Evolutionary conservation across 2,797 vertebrate species (phyloP).

Genomic region (Hemibagrus guttatus): DNA sequence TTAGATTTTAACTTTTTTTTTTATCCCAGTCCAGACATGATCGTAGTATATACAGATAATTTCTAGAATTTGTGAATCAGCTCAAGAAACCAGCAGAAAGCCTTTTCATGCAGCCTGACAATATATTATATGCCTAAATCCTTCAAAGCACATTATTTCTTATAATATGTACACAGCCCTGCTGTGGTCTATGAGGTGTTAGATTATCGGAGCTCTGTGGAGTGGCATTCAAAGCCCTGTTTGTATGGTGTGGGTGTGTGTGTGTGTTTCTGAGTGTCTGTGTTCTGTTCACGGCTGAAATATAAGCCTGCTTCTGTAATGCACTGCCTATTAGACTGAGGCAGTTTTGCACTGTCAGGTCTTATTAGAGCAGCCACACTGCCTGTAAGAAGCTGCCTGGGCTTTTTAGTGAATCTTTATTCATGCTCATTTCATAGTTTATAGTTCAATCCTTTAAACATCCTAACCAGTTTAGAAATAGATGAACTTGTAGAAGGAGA

Average conservation of each 20-base stretch:
- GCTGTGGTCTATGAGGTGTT: conserved; percentile 19
- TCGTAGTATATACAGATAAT: background rate
- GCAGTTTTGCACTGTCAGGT: conserved; percentile 39
- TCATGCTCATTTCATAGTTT: conserved; percentile 26
- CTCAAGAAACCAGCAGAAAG: background rate
- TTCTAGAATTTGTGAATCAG: background rate
- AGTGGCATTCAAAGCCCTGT: conserved; percentile 9
- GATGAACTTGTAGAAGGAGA: background rate
- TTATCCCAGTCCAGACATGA: background rate
- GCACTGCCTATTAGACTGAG: conserved; percentile 36
- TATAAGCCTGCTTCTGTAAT: conserved; percentile 39
- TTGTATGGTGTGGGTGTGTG: background rate
- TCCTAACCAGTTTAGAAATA: background rate
- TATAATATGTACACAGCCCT: conserved; percentile 10
- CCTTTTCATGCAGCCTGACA: background rate
- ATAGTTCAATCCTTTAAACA: conserved; percentile 11
- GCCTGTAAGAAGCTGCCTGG: background rate
- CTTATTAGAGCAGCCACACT: conserved; percentile 37
- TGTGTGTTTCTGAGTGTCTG: background rate
- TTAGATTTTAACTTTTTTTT: background rate
- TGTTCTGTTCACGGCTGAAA: conserved; percentile 30
- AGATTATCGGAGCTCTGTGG: conserved; percentile 38
- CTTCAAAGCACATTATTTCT: background rate
- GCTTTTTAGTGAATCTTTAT: conserved; percentile 15
- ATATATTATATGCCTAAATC: background rate